Conservation (phyloP, 2,113 vertebrate genomes). For the Cryptomyrus ogoouensis region DNA sequence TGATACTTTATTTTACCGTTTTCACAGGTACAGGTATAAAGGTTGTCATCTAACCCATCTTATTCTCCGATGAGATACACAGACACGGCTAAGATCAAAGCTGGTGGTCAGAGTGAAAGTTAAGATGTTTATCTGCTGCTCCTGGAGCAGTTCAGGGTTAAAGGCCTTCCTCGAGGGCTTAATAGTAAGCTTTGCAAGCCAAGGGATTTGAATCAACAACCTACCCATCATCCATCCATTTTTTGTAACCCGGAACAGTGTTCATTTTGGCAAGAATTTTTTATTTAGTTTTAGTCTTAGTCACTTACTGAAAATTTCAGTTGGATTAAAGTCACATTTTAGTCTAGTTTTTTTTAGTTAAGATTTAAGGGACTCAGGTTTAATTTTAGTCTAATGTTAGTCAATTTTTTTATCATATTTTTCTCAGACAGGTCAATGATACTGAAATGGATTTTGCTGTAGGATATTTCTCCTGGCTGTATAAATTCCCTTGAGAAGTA, state of each 20-base stretch:
- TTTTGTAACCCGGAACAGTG: not conserved
- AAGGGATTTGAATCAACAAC: not conserved
- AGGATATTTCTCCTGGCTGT: no score
- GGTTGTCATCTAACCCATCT: not conserved
- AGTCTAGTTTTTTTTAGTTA: no score
- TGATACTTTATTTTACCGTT: not conserved
- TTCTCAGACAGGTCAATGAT: no score
- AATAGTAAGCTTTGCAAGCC: not conserved
- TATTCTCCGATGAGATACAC: not conserved
- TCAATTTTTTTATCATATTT: no score
- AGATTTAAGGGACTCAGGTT: no score
- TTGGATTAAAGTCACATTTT: no score
- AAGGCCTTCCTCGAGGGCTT: not conserved
- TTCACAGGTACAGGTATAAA: not conserved
- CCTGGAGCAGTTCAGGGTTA: not conserved
- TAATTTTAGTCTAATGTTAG: no score
- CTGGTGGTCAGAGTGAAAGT: not conserved
- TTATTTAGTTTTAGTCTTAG: no score
- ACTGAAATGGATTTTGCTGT: no score
- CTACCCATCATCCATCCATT: not conserved
- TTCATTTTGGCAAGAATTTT: no score
- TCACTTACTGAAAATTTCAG: no score
- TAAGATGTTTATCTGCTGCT: not conserved
- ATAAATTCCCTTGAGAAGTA: no score
- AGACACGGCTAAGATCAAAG: not conserved